Percentiles rank a stretch among this genome's conserved stretches.
Evolutionary conservation across 1,140 invertebrate genomes (phyloP).

Genomic region (Pseudobourletiella spinata): DNA sequence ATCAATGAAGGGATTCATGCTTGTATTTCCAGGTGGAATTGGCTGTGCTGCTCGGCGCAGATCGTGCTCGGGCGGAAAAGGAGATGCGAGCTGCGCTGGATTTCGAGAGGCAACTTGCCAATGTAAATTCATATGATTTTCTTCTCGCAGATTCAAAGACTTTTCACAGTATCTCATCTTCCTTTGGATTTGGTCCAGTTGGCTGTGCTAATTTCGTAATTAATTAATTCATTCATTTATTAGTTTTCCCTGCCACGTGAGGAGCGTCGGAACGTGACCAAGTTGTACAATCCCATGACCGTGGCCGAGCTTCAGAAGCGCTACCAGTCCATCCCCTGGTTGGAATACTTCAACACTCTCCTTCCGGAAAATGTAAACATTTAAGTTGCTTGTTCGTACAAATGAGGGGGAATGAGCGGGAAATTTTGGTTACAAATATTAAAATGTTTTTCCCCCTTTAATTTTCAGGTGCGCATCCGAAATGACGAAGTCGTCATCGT

Average conservation of each 20-base stretch:
- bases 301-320: constrained; percentile 61
- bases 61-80: constrained; percentile 54
- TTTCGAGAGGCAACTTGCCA: constrained; percentile 89
- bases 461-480: constrained; percentile 42
- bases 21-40: constrained; percentile 52
- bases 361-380: constrained; percentile 47
- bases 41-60: constrained; percentile 74
- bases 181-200: not conserved
- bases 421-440: not conserved
- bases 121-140: constrained; percentile 53
- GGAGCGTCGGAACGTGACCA: constrained; percentile 79
- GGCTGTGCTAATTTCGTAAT: not conserved
- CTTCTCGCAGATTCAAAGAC: not conserved
- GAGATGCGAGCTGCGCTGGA: constrained; percentile 74
- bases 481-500: constrained; percentile 68
- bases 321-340: constrained; percentile 68
- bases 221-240: too few species aligned
- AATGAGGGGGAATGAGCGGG: too few species aligned
- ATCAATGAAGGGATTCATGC: too few species aligned
- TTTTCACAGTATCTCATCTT: constrained; percentile 1
- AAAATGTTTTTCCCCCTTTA: too few species aligned
- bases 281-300: constrained; percentile 83
- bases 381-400: not conserved
- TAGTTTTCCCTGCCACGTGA: constrained; percentile 82
- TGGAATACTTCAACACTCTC: constrained; percentile 68